A percentile compares a stretch with the other conserved stretches of the same genome.
phyloP scores from a whole-genome alignment of 2,113 vertebrate species.

The Petrocephalus zakoni region DNA sequence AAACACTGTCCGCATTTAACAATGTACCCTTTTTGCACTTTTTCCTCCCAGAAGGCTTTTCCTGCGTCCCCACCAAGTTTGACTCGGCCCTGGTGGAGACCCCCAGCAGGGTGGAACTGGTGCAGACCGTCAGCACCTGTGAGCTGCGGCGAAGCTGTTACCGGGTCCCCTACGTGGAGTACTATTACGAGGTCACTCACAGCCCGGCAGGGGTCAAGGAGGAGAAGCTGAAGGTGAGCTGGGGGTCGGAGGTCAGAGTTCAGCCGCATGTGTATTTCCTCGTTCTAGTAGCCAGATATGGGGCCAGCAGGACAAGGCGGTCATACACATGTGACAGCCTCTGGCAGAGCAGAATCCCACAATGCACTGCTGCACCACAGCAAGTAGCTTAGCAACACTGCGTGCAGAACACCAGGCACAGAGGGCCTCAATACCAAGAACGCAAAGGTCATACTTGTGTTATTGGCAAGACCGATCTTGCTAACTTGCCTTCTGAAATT shows the following conservation, averaged over 20 bases:
- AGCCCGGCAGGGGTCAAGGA: constrained; percentile 50
- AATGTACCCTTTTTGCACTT: not conserved
- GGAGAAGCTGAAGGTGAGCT: constrained; percentile 56
- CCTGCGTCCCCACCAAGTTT: constrained; percentile 63
- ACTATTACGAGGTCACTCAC: constrained; percentile 55
- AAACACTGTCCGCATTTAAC: not conserved
- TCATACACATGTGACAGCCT: not conserved
- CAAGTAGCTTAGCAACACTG: constrained; percentile 44
- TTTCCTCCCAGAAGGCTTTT: constrained; percentile 55
- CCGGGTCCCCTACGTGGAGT: constrained; percentile 54
- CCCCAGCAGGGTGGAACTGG: constrained; percentile 51
- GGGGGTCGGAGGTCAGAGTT: not conserved
- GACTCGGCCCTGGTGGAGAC: constrained; percentile 57
- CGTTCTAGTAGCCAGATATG: not conserved
- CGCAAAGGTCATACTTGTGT: too few species aligned
- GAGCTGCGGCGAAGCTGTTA: constrained; percentile 61
- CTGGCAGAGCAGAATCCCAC: not conserved
- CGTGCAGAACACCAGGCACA: constrained; percentile 42
- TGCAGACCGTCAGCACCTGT: constrained; percentile 52
- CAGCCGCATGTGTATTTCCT: not conserved
- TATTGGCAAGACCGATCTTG: too few species aligned
- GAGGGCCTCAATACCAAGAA: too few species aligned
- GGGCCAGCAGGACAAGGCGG: not conserved
- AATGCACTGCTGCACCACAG: not conserved
- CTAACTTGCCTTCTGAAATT: too few species aligned